Evolutionary conservation across 2,797 vertebrate species (phyloP).

Genomic region (Caiman crocodilus): DNA sequence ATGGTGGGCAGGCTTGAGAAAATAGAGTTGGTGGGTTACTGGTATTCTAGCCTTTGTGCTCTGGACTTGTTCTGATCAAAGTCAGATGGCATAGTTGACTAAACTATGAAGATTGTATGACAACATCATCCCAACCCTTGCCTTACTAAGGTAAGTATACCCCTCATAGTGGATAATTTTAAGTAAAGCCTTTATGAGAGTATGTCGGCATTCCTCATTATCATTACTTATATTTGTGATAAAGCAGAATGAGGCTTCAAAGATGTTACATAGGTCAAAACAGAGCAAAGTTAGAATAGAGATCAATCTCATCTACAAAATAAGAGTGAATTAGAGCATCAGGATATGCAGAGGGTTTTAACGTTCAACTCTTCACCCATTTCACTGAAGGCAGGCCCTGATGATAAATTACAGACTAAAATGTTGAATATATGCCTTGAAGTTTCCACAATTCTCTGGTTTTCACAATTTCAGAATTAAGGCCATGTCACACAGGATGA

Average conservation of each 20-base stretch:
- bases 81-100: background rate
- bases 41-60: background rate
- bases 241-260: background rate
- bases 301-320: background rate
- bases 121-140: background rate
- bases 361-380: background rate
- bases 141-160: background rate
- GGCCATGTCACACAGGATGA: background rate
- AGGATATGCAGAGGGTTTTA: background rate
- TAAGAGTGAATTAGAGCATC: background rate
- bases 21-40: background rate
- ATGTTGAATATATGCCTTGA: background rate
- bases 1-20: background rate
- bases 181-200: background rate
- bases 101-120: background rate
- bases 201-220: background rate
- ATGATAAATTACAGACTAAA: background rate
- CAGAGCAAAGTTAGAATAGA: background rate
- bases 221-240: no score
- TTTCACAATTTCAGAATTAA: background rate
- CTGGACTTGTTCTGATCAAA: background rate
- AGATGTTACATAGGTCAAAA: background rate
- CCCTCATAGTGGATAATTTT: background rate
- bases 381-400: background rate
- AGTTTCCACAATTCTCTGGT: background rate